Base-by-base conservation (phyloP, 2,113 vertebrate genomes). In the Takifugu bimaculatus region DNA sequence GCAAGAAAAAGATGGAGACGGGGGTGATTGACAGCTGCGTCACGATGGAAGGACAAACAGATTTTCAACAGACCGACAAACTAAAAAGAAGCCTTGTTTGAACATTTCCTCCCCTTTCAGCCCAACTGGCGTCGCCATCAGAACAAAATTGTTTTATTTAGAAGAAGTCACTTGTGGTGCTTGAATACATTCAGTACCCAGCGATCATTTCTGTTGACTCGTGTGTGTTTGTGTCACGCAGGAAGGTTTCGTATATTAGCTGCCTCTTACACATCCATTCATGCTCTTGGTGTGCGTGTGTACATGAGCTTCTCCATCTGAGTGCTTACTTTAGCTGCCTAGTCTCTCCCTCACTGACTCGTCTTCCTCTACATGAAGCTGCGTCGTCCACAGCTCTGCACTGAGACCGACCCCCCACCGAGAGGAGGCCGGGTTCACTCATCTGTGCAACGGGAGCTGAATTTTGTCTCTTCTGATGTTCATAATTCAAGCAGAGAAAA, bases 111-210 rank as follows among this genome's bases (percentile, higher is more conserved):
- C n/a, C 45, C 15, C 45, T n/a, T 15, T 48, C 13, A 48, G 47
- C 50, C 25, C 44, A 57, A 73, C 61, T 63, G 79, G 74, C 68
- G 65, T 84, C 43, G 44, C 58, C 4, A 51, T 72, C 60, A 32
- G 54, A 61, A 80, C 66, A 10, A 68, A 55, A 52, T 53, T 49
- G 60, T 39, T 72, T 50, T 52, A 42, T 50, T 64, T 63, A 74
- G 55, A 83, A 73, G 75, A 87, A 90, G 89, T 83, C 87, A 87
- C 86, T 88, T 85, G 78, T 77, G 87, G 89, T 88, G 86, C 82
- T 87, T 83, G 75, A 75, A 86, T 88, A 88, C 87, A 87, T 90
- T 89, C 78, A 68, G 72, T 83, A 79, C 72, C 75, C 81, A 82
- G 77, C 59, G 57, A 71, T 74, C 27, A 15, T 57, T 77, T 50